These are phyloP conservation scores for Oreotrochilus melanogaster DNA, from an alignment of 2,113 vertebrate genomes.

Conservation along the genomic window DNA sequence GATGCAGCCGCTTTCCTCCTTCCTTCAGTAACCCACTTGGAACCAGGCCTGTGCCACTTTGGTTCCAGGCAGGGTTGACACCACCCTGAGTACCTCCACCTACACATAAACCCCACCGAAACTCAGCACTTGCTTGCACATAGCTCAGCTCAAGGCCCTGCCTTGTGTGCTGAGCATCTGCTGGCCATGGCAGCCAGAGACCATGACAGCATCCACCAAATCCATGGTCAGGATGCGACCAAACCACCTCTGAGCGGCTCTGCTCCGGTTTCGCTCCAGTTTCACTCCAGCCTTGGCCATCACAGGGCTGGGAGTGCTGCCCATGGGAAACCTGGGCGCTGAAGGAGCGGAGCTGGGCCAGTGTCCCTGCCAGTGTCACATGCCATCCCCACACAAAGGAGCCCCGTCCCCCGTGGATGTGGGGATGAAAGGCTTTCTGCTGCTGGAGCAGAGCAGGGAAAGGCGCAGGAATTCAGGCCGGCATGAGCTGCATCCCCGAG, in stretches of 20 bases:
- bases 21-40: constrained; percentile 23
- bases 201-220: accelerated
- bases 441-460: neutral
- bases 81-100: neutral
- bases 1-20: neutral
- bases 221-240: neutral
- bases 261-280: neutral
- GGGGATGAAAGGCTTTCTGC: neutral
- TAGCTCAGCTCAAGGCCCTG: neutral
- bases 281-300: accelerated
- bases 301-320: neutral
- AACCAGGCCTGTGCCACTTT: neutral
- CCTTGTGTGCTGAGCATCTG: neutral
- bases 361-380: constrained; percentile 23
- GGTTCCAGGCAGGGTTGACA: neutral
- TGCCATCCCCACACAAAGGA: neutral
- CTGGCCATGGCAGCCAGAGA: neutral
- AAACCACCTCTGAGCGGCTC: accelerated
- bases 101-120: accelerated
- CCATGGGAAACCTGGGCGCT: neutral
- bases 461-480: accelerated
- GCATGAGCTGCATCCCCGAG: neutral
- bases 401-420: accelerated
- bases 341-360: neutral
- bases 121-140: accelerated